These are phyloP conservation scores for Nymphalis c-album DNA, from an alignment of 2,888 invertebrate species.

Conservation along the genomic window DNA sequence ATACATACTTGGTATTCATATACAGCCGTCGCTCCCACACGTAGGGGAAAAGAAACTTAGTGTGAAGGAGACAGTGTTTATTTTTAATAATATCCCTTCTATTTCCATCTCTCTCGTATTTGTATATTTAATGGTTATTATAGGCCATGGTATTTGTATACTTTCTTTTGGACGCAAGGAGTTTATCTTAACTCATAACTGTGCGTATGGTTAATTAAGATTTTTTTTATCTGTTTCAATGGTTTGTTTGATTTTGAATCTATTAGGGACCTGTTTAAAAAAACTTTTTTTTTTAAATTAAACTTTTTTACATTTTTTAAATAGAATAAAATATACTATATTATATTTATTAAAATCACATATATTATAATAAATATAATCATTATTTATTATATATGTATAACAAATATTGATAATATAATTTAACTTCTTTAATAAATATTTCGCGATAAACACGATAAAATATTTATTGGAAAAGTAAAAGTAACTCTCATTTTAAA, in stretches of 20 bases:
- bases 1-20: constrained; percentile 29
- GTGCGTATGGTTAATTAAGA: constrained; percentile 1
- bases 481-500: background rate
- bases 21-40: background rate
- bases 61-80: background rate
- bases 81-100: constrained; percentile 1
- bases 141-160: constrained; percentile 13
- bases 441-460: too few relatives aligned
- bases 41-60: constrained; percentile 14
- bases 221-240: background rate
- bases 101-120: background rate
- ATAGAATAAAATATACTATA: background rate
- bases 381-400: too few relatives aligned
- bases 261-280: background rate
- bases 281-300: background rate
- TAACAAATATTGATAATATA: background rate
- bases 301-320: background rate
- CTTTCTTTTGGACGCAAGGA: background rate
- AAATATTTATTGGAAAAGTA: background rate
- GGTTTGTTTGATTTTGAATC: constrained; percentile 2
- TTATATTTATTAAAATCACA: background rate
- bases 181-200: background rate
- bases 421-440: background rate
- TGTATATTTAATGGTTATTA: constrained; percentile 10
- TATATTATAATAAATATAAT: too few relatives aligned